Evolutionary conservation across 2,113 vertebrate genomes (phyloP), one percentile per base, ranked within the genome.

Genomic region (Scytalopus superciliaris): DNA sequence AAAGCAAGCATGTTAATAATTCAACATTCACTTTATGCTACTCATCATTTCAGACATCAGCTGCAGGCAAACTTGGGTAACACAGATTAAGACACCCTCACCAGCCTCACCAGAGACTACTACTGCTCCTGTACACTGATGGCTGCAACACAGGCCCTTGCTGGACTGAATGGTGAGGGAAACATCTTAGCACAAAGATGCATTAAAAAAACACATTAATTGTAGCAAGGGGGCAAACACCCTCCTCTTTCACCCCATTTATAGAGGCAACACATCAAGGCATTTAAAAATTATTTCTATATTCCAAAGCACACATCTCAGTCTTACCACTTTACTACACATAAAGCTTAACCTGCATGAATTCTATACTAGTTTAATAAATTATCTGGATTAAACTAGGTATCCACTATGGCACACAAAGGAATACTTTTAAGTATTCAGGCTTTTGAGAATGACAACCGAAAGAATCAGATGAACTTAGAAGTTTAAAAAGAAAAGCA

Each of bases 1-100:
- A 90, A 77, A 89, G 76, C 75, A 81, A 55, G 68, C 39, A 78
- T 19, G 56, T 86, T 96, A 97, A 93, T 97, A 97, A 96, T 89
- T 93, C 59, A 96, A 69, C 40, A 57, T 73, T 74, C 40, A 55
- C 70, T 88, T 90, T 69, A 86, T 59, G 79, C 59, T 69, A 80
- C 50, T 81, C 63, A 83, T 79, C 72, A 81, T 47, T 68, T 84
- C 73, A 90, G 76, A 67, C 64, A 87, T 77, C 83, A 92, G 86
- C 86, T 90, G 64, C 86, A 89, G 76, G 60, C 64, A 86, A 53
- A 55, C 63, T 45, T 77, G 50, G 42, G 5, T 86, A 92, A 80
- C 13, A 69, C 11, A 39, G 42, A 63, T 81, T 67, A 86, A 93
- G 83, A 92, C 42, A 94, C 63, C 55, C 89, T 10, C 56, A 62